Conservation (phyloP, 1,140 invertebrate genomes). For the Penaeus indicus region DNA sequence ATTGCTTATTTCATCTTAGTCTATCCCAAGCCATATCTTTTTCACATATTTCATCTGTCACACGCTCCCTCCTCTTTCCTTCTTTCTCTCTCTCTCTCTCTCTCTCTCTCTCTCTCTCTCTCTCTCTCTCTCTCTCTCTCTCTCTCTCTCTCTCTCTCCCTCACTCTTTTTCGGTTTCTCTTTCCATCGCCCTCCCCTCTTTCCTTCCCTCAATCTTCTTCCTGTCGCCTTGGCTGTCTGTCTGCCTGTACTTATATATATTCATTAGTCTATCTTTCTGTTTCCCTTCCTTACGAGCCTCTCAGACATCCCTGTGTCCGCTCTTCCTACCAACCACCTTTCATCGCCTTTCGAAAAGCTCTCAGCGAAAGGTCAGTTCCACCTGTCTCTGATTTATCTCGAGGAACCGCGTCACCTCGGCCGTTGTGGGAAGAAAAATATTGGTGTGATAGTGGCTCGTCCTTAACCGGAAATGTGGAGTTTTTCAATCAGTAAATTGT, state of each 20-base stretch:
- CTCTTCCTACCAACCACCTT: too few species aligned
- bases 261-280: too few species aligned
- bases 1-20: background rate
- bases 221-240: too few species aligned
- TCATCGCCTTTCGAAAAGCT: too few species aligned
- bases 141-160: conserved; percentile 20
- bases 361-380: too few species aligned
- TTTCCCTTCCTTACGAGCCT: too few species aligned
- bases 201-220: background rate
- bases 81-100: background rate
- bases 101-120: background rate
- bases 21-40: background rate
- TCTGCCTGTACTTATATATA: background rate
- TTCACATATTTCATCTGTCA: background rate
- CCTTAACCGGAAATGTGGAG: conserved; percentile 3
- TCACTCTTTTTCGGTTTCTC: background rate
- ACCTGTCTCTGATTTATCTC: too few species aligned
- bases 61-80: background rate
- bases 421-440: too few species aligned
- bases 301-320: too few species aligned
- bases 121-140: conserved; percentile 13
- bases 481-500: conserved; percentile 4
- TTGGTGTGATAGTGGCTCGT: too few species aligned
- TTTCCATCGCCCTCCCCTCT: conserved; percentile 1
- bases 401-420: too few species aligned